Evolutionary conservation across 2,113 vertebrate species (phyloP), one percentile per base, ranked within the genome.

Genomic region (Cygnus buccinator): DNA sequence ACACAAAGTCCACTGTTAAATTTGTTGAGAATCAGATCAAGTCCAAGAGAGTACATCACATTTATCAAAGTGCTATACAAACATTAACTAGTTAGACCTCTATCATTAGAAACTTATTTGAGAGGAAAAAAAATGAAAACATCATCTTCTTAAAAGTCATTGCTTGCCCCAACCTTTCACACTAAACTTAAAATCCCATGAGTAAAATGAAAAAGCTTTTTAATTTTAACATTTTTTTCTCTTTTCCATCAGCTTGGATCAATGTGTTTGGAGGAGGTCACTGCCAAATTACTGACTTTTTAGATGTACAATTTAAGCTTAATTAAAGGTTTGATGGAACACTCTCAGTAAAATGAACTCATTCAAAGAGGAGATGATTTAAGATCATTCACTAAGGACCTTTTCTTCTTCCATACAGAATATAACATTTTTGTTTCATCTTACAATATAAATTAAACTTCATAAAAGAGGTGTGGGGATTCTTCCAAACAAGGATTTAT

Each of bases 261-360:
- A 76, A 77, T 85, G 94, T 75, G 52, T 96, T 94, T 97, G 87
- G 94, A 95, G 95, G 95, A 97, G 97, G 96, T 97, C 95, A 93
- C 67, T 96, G 90, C 93, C 87, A 97, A 98, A 98, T 97, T 97
- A 97, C 95, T 52, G 76, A 95, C 54, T 96, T 97, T 96, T 95
- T 92, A 95, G 95, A 97, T 87, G 96, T 97, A 97, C 89, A 97
- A 91, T 98, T 98, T 97, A 78, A 94, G 94, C 84, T 97, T 98
- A 98, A 98, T 98, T 98, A 97, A 98, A 97, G 96, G 92, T 82
- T 95, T 98, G 97, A 98, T 97, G 94, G 97, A 97, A 97, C 54
- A 93, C 84, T 94, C 89, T 96, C 88, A 96, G 90, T 96, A 95
- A 98, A 98, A 98, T 98, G 97, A 98, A 97, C 94, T 97, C 97